These are phyloP conservation scores for Dendronephthya gigantea DNA, from an alignment of 64 coral and sea anemone species.

Conservation along the genomic window DNA sequence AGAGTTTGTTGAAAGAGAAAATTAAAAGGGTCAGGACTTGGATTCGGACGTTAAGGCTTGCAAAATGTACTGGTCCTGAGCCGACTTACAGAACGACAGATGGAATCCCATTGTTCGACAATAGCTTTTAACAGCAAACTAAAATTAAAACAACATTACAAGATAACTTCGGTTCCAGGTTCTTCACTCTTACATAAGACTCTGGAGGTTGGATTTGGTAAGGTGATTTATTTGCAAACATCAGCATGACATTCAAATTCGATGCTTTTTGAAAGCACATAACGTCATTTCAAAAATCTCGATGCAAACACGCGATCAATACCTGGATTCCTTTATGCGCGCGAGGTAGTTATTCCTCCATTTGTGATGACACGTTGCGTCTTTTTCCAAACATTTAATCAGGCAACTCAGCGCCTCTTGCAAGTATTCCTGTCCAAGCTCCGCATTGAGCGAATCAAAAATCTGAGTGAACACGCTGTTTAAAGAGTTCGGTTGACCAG, in stretches of 20 bases:
- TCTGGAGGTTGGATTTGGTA: too few species aligned
- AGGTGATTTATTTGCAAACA: neutral
- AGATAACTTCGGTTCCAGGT: too few species aligned
- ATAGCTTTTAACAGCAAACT: constrained; percentile 11
- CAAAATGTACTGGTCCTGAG: neutral
- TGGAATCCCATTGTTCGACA: neutral
- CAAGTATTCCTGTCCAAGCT: neutral
- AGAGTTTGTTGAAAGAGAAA: neutral
- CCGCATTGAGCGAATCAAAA: neutral
- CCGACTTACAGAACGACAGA: neutral
- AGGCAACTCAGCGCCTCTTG: neutral
- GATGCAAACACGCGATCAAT: too few species aligned
- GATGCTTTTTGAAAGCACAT: too few species aligned
- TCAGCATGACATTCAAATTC: neutral
- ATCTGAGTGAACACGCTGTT: neutral
- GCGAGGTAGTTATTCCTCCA: constrained; percentile 6
- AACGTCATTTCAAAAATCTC: too few species aligned
- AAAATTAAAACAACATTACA: neutral
- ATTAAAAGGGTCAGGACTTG: neutral
- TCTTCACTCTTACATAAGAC: too few species aligned
- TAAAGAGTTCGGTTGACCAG: neutral
- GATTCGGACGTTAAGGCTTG: neutral
- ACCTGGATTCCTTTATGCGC: neutral
- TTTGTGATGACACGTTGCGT: neutral
- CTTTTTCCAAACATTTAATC: neutral